A percentile compares a stretch with the other conserved stretches of the same genome.
These are phyloP conservation scores for Scaptomyza tumidula DNA, from an alignment of 2,888 invertebrate genomes.

Conservation along the genomic window DNA sequence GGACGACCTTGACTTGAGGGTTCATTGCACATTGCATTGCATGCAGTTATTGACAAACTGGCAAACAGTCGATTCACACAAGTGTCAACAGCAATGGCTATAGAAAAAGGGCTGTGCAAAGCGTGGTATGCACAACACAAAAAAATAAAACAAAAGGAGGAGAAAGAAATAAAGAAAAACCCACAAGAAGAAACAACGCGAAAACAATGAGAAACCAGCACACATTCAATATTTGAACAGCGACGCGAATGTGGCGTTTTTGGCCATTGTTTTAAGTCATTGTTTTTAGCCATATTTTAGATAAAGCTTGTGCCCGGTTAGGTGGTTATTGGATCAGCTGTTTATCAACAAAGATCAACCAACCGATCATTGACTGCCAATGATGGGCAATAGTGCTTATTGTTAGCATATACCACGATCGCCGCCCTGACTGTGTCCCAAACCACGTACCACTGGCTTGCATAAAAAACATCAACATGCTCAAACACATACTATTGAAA, in stretches of 20 bases:
- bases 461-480: no score
- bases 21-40: conserved; percentile 1
- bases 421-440: no score
- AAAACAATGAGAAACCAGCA: conserved; percentile 20
- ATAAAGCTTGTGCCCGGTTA: conserved; percentile 25
- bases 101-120: neutral
- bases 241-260: conserved; percentile 12
- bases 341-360: neutral
- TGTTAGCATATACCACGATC: no score
- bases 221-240: conserved; percentile 48
- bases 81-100: neutral
- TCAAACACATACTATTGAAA: no score
- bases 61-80: conserved; percentile 1
- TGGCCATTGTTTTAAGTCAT: conserved; percentile 20
- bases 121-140: neutral
- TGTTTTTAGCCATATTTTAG: conserved; percentile 48
- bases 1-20: neutral
- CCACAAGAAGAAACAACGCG: conserved; percentile 11
- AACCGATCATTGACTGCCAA: neutral
- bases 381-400: neutral
- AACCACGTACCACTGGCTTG: no score
- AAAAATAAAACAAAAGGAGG: neutral
- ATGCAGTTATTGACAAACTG: neutral
- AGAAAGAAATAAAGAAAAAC: conserved; percentile 16
- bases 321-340: conserved; percentile 54